Evolutionary conservation across 2,797 vertebrate genomes (phyloP), one percentile per base, ranked within the genome.

Genomic region (Neoniphon sammara): DNA sequence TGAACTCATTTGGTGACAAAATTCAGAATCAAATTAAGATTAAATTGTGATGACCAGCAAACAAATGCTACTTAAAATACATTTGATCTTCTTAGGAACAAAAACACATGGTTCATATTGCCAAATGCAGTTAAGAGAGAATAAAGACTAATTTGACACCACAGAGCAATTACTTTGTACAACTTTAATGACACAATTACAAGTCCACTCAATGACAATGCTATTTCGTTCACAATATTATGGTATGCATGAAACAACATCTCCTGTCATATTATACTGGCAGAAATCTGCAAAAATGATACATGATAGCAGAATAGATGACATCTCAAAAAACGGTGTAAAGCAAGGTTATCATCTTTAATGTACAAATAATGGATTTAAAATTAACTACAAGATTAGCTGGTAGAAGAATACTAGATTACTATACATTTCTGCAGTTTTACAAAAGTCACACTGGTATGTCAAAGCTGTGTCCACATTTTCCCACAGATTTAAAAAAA

Each of bases 141-240:
- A 14, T 56, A 14, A 73, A 72, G 63, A 12, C 49, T 80, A 86
- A 78, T 75, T 5, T 27, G 7, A 77, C n/a, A 30, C 44, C 49
- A 63, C 10, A 58, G 59, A 58, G 20, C 20, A 27, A 59, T 70
- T 81, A 75, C 4, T 63, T 30, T 75, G 27, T 70, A 75, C 56
- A 82, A 46, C 27, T 89, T 87, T 84, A 91, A 87, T 90, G 58
- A 71, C 66, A 83, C 68, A 74, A 42, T 63, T 49, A 63, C 70
- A 60, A 80, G 44, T 55, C 31, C 59, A 72, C 52, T 58, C 25
- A 7, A 17, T 63, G 52, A 81, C 49, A 81, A 71, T 56, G 27
- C 50, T 66, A 66, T 47, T 17, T 46, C 1, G 68, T 73, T 70
- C 5, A 73, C 88, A 79, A 78, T 59, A 73, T 58, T 70, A n/a